Percentiles rank a stretch among this genome's conserved stretches.
Evolutionary conservation across 2,888 invertebrate species (phyloP).

Genomic region (Pollenia angustigena): DNA sequence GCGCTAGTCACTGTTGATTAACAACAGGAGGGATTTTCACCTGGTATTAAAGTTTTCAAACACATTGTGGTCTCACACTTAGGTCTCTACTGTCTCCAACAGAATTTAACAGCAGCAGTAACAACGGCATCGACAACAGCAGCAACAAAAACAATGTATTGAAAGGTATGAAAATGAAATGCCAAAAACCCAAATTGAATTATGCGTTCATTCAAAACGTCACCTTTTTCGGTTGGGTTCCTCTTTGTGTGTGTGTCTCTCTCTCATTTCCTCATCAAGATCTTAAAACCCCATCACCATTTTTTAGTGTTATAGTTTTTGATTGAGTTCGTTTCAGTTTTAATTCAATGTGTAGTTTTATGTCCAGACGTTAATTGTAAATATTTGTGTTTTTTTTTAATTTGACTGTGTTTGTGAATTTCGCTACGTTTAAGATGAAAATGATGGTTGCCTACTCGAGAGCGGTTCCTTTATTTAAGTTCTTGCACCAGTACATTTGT

Average conservation of each 20-base stretch:
- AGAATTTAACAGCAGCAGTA: background rate
- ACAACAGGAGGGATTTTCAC: constrained; percentile 64
- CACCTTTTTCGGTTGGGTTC: constrained; percentile 57
- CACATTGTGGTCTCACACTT: constrained; percentile 20
- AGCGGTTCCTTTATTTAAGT: constrained; percentile 62
- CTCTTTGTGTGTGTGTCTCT: background rate
- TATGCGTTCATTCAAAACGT: constrained; percentile 71
- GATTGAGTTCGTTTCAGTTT: constrained; percentile 48
- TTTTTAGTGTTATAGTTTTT: constrained; percentile 41
- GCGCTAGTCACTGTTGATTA: constrained; percentile 26
- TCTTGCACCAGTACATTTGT: constrained; percentile 14
- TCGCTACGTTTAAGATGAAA: constrained; percentile 62
- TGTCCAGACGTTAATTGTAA: constrained; percentile 68
- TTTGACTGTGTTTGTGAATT: constrained; percentile 9
- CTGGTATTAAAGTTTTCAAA: background rate
- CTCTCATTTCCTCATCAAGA: background rate
- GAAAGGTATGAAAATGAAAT: constrained; percentile 69
- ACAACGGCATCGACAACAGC: background rate
- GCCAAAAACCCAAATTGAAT: constrained; percentile 70
- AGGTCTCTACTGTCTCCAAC: background rate
- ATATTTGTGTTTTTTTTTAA: constrained; percentile 53
- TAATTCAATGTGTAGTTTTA: constrained; percentile 45
- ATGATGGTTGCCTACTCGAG: constrained; percentile 56
- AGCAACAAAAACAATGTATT: constrained; percentile 8
- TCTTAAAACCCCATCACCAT: background rate